Conservation (phyloP, 2,113 vertebrate species). For the Mastomys natalensis region DNA sequence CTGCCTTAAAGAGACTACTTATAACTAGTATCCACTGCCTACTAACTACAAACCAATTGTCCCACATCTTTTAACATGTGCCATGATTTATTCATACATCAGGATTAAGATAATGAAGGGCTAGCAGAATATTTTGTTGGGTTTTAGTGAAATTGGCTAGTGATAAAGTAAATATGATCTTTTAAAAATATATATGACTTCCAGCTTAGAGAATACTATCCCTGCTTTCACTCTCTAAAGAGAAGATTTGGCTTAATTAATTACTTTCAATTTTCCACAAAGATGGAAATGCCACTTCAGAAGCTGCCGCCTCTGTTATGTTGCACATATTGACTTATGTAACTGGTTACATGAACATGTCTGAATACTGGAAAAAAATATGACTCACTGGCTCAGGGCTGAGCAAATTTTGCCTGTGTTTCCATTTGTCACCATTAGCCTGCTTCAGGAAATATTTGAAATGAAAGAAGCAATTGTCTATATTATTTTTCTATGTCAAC, state of each 20-base stretch:
- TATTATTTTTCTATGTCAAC: not conserved
- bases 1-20: not conserved
- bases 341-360: conserved; percentile 33
- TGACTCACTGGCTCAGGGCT: not conserved
- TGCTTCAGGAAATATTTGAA: conserved; percentile 24
- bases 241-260: not conserved
- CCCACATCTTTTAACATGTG: not conserved
- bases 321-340: conserved; percentile 51
- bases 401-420: not conserved
- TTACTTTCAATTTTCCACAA: not conserved
- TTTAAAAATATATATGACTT: not conserved
- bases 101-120: not conserved
- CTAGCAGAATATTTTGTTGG: not conserved
- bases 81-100: too few relatives aligned
- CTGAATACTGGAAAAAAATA: not conserved
- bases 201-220: not conserved
- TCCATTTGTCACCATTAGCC: not conserved
- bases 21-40: not conserved
- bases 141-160: not conserved
- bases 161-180: not conserved
- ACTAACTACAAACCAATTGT: not conserved
- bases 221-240: not conserved
- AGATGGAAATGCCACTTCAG: not conserved
- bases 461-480: not conserved
- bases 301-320: not conserved